phyloP scores from a whole-genome alignment of 2,113 vertebrate genomes.

The Brachypodius melanocephalos region DNA sequence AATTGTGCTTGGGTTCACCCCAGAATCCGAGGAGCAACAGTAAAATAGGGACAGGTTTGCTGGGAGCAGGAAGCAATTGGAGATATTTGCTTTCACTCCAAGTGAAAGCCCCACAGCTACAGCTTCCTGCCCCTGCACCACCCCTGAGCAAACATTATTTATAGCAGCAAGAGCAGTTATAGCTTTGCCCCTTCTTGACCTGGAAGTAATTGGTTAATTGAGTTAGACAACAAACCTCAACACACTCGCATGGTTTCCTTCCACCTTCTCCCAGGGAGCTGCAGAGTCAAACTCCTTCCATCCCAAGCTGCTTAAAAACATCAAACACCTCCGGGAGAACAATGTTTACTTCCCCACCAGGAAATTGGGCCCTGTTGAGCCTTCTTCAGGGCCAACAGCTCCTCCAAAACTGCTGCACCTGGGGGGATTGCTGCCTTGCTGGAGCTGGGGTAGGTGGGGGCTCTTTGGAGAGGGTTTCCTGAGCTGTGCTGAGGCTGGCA shows the following conservation, averaged over 20 bases:
- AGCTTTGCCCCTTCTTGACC: constrained; percentile 56
- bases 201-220: constrained; percentile 62
- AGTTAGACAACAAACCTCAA: constrained; percentile 26
- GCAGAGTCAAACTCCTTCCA: not conserved
- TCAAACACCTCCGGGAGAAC: not conserved
- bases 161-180: constrained; percentile 4
- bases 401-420: not conserved
- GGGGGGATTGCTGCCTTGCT: not conserved
- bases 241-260: not conserved
- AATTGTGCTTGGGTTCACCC: not conserved
- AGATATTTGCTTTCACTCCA: not conserved
- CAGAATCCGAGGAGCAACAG: not conserved
- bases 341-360: not conserved
- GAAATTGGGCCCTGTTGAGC: not conserved
- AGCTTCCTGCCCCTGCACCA: not conserved
- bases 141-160: constrained; percentile 13
- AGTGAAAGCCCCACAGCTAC: not conserved
- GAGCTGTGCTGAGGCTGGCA: not conserved
- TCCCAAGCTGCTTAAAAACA: not conserved
- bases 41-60: not conserved
- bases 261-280: not conserved
- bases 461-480: not conserved
- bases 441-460: not conserved
- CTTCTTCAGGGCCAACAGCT: not conserved
- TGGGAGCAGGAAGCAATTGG: not conserved